Evolutionary conservation across 2,113 vertebrate genomes (phyloP).

Genomic region (Microtus ochrogaster): DNA sequence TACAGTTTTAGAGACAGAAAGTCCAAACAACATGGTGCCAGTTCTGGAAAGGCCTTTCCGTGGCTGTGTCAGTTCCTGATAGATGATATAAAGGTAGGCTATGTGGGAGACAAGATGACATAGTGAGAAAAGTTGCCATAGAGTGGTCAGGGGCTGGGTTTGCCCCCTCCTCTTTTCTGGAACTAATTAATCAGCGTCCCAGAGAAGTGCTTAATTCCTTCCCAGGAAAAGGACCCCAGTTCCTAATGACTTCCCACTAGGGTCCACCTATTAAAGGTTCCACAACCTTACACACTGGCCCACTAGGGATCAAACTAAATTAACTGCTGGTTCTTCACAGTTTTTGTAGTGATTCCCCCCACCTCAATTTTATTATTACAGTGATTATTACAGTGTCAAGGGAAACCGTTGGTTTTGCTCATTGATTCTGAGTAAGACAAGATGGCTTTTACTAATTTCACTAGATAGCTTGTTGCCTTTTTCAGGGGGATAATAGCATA

Average conservation of each 20-base stretch:
- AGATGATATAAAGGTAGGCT: not conserved
- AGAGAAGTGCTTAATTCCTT: not conserved
- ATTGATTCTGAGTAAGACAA: slow-evolving; percentile 16
- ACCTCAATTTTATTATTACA: slow-evolving; percentile 1
- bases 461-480: not conserved
- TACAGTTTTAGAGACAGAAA: not conserved
- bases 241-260: not conserved
- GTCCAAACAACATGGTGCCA: not conserved
- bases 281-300: not conserved
- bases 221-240: not conserved
- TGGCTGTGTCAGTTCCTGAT: not conserved
- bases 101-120: not conserved
- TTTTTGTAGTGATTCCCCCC: not conserved
- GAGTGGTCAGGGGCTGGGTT: not conserved
- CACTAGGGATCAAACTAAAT: not conserved
- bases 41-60: not conserved
- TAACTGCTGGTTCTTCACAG: not conserved
- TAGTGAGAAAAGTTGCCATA: not conserved
- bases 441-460: not conserved
- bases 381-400: slow-evolving; percentile 20
- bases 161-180: not conserved
- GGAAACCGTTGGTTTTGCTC: slow-evolving; percentile 12
- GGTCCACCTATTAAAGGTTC: not conserved
- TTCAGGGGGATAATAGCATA: not conserved
- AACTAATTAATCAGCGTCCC: not conserved